Evolutionary conservation across 2,113 vertebrate genomes (phyloP).

Genomic region (Pomatorhinus ruficollis): DNA sequence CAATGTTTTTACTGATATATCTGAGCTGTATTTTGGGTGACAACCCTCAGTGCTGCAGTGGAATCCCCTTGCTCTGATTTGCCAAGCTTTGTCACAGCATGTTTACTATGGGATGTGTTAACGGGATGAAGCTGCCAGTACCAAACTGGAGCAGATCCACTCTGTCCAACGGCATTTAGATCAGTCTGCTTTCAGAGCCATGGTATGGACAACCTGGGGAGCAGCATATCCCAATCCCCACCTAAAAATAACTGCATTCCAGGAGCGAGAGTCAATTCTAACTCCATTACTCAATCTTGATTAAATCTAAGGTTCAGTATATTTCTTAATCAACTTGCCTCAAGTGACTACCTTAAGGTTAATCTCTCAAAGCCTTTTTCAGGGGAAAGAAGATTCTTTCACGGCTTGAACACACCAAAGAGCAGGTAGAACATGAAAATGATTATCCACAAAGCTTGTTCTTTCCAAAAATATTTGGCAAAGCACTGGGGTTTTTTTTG

Average conservation of each 20-base stretch:
- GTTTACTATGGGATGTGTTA: not conserved
- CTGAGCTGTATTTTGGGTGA: not conserved
- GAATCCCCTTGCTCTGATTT: not conserved
- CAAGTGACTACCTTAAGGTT: not conserved
- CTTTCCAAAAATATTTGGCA: conserved; percentile 33
- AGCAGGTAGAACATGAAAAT: conserved; percentile 17
- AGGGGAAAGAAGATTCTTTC: not conserved
- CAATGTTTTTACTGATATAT: fast-evolving
- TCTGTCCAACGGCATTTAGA: fast-evolving
- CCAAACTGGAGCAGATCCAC: not conserved
- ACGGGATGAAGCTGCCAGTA: not conserved
- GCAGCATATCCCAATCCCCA: not conserved
- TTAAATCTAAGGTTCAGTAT: not conserved
- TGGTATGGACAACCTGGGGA: not conserved
- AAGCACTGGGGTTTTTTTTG: not conserved
- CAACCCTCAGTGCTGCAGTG: not conserved
- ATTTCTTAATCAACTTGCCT: conserved; percentile 22
- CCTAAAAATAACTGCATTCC: conserved; percentile 7
- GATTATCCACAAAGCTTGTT: not conserved
- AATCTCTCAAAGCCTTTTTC: conserved; percentile 14
- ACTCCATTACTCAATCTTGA: conserved; percentile 26
- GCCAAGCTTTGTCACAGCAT: not conserved
- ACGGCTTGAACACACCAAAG: not conserved
- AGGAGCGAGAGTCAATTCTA: not conserved
- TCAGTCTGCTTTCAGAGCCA: not conserved